Evolutionary conservation across 2,888 invertebrate species (phyloP).

Genomic region (Cremastinae sp.): DNA sequence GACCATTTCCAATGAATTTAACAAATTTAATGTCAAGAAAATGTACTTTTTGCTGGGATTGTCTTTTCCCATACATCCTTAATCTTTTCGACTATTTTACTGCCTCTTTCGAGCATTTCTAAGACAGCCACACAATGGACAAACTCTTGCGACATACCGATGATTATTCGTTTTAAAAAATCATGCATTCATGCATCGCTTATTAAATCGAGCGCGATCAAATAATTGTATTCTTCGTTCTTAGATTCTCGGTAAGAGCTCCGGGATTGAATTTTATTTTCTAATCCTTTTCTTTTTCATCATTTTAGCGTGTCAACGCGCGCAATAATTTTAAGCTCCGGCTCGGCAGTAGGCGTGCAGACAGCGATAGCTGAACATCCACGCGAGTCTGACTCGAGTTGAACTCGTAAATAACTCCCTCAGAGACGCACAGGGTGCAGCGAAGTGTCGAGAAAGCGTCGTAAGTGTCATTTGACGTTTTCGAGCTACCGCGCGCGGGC

Average conservation of each 20-base stretch:
- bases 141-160: constrained; percentile 18
- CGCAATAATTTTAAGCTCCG: neutral
- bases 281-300: too few species aligned
- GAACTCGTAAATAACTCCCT: constrained; percentile 41
- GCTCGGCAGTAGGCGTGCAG: constrained; percentile 8
- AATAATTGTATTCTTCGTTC: neutral
- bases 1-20: too few species aligned
- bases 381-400: neutral
- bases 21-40: too few species aligned
- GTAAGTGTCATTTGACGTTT: constrained; percentile 20
- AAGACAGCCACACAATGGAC: constrained; percentile 21
- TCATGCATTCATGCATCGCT: neutral
- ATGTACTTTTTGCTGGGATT: too few species aligned
- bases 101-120: neutral
- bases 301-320: neutral
- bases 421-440: constrained; percentile 10
- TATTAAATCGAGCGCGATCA: neutral
- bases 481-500: constrained; percentile 6
- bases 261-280: neutral
- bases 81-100: neutral
- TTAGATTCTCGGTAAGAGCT: constrained; percentile 1
- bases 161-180: too few species aligned
- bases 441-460: constrained; percentile 18
- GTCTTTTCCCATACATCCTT: too few species aligned
- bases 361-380: constrained; percentile 2